Evolutionary conservation across 35 echinoderm and acorn worm genomes (phyloP).

Genomic region (Apostichopus japonicus): DNA sequence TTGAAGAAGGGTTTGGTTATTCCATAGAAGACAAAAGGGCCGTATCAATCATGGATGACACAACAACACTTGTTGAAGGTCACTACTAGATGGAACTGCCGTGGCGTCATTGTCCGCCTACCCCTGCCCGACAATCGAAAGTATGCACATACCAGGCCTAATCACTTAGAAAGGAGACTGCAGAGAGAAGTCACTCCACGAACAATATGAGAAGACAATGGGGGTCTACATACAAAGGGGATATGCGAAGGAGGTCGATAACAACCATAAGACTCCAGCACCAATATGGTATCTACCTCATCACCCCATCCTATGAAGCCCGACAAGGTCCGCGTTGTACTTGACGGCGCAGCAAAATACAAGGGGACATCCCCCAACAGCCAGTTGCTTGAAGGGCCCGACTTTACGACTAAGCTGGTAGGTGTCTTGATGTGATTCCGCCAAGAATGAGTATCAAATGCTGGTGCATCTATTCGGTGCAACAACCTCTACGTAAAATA

Average conservation of each 20-base stretch:
- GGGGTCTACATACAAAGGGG: slow-evolving; percentile 52
- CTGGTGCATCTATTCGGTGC: slow-evolving; percentile 50
- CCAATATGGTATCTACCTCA: slow-evolving; percentile 48
- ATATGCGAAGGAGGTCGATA: slow-evolving; percentile 34
- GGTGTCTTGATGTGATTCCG: slow-evolving; percentile 55
- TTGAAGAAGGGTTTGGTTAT: not conserved
- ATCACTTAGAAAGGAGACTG: slow-evolving; percentile 56
- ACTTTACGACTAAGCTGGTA: slow-evolving; percentile 64
- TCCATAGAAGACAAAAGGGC: slow-evolving; percentile 72
- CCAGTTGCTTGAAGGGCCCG: slow-evolving; percentile 38
- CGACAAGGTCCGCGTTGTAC: slow-evolving; percentile 33
- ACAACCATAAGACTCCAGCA: not conserved
- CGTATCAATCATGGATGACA: slow-evolving; percentile 44
- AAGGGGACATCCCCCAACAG: slow-evolving; percentile 38
- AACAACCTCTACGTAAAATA: slow-evolving; percentile 37
- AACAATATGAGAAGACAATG: slow-evolving; percentile 57
- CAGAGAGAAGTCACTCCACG: slow-evolving; percentile 48
- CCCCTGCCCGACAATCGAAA: slow-evolving; percentile 63
- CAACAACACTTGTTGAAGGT: slow-evolving; percentile 49
- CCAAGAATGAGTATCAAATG: slow-evolving; percentile 77
- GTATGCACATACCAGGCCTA: slow-evolving; percentile 16
- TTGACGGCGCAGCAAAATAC: slow-evolving; percentile 34
- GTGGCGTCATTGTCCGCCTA: slow-evolving; percentile 28
- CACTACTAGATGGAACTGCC: slow-evolving; percentile 72
- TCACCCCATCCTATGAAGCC: slow-evolving; percentile 48